phyloP scores from a whole-genome alignment of 1,140 invertebrate genomes.

The Drosophila kurseongensis region DNA sequence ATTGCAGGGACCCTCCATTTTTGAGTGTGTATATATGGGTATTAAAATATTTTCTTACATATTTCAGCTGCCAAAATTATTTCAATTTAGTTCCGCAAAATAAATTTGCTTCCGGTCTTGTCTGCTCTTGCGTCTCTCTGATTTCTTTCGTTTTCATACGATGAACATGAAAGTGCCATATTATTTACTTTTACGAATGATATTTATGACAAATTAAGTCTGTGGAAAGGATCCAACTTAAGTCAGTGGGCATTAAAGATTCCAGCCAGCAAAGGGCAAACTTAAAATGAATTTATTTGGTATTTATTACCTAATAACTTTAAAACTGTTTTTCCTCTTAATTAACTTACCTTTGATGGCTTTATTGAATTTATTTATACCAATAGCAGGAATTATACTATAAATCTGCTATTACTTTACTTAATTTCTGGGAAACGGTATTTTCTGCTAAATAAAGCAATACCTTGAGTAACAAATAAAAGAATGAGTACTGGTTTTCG shows the following conservation, averaged over 20 bases:
- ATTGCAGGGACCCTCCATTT: slow-evolving; percentile 19
- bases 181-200: slow-evolving; percentile 56
- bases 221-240: background rate
- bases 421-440: no score
- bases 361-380: no score
- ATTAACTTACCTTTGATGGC: no score
- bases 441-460: no score
- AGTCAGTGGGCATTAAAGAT: background rate
- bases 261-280: no score
- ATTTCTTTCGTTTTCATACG: slow-evolving; percentile 31
- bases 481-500: background rate
- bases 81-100: slow-evolving; percentile 83
- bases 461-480: no score
- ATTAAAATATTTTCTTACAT: slow-evolving; percentile 78
- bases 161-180: slow-evolving; percentile 65
- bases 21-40: slow-evolving; percentile 41
- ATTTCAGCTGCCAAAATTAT: slow-evolving; percentile 81
- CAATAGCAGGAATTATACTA: no score
- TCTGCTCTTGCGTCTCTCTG: slow-evolving; percentile 11
- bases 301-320: no score
- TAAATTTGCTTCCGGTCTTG: slow-evolving; percentile 64
- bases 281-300: no score
- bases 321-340: no score
- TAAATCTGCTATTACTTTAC: no score
- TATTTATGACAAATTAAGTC: slow-evolving; percentile 30